Evolutionary conservation across 2,888 invertebrate genomes (phyloP), one percentile per base, ranked within the genome.

Genomic region (Thymelicus acteon): DNA sequence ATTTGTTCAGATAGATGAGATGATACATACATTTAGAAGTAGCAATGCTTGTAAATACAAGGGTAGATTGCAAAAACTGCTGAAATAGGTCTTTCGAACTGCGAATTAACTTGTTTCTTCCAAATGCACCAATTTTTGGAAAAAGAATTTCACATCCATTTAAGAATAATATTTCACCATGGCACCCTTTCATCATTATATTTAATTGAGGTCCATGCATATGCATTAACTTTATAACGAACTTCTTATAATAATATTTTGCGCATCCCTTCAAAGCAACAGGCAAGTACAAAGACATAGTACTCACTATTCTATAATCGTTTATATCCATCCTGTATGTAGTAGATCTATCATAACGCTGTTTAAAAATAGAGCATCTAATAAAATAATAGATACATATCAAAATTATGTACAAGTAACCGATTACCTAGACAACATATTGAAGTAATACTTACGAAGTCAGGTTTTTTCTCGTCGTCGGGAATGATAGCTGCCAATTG

Each of bases 221-320:
- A 52, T 52, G 44, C 49, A 52, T 19, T 19, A 15, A 52, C 19
- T 52, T 52, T 52, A 8, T 12, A 44, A 44, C 44, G 44, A 44
- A 44, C 12, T 8, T 44, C 10, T 7, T 44, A 44, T 44, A 44
- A 52, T 52, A 52, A 47, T 47, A 47, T 48, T 64, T 65, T 57
- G 52, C 63, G 39, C 57, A 65, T 65, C 65, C 65, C 65, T 13
- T 57, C 44, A 31, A 65, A 65, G 65, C 65, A 24, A 57, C 65
- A 57, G 65, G 65, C 65, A 65, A 24, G 57, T 57, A 54, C 44
- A 65, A 64, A 2, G 31, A 44, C 54, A 65, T 54, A 57, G 65
- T 65, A 65, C 65, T 65, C 65, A 65, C 65, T 47, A 57, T 65
- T 65, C n/a, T 57, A 65, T n/a, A n/a, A 31, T n/a, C 31, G 44